Evolutionary conservation across 2,113 vertebrate species (phyloP).

Genomic region (Galemys pyrenaicus): DNA sequence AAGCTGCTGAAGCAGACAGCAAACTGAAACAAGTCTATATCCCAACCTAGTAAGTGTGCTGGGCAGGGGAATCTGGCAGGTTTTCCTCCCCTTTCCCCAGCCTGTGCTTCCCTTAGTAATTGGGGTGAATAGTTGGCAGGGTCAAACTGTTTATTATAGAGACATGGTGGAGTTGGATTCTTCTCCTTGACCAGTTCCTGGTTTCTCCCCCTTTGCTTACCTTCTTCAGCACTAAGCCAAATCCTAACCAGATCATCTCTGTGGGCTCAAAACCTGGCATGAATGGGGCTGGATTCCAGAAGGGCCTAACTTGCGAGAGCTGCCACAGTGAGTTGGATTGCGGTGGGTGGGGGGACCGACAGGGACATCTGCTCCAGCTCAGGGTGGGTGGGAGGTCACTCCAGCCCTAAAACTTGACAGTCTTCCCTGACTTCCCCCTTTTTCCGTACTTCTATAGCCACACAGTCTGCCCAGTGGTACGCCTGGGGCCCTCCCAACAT

Average conservation of each 20-base stretch:
- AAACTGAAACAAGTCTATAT: conserved; percentile 97
- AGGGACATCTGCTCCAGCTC: background rate
- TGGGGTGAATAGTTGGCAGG: background rate
- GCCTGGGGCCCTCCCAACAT: conserved; percentile 98
- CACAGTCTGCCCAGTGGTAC: conserved; percentile 96
- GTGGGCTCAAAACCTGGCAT: conserved; percentile 93
- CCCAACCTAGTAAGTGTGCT: conserved; percentile 93
- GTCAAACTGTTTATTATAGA: background rate
- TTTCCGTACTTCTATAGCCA: conserved; percentile 75
- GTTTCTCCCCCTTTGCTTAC: background rate
- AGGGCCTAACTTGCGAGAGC: conserved; percentile 95
- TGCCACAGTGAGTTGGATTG: conserved; percentile 92
- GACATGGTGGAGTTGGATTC: background rate
- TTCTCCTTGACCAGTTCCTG: background rate
- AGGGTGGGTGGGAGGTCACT: background rate
- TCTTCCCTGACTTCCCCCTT: background rate
- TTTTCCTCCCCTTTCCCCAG: background rate
- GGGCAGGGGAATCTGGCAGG: background rate
- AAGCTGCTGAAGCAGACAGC: conserved; percentile 95
- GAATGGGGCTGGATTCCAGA: conserved; percentile 94
- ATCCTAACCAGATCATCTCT: conserved; percentile 96
- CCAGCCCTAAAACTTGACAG: background rate
- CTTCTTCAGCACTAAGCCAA: conserved; percentile 91
- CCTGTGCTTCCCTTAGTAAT: background rate
- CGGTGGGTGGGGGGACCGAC: background rate